Percentiles rank a stretch among this genome's conserved stretches.
These are phyloP conservation scores for Lagopus muta DNA, from an alignment of 2,113 vertebrate species.

Conservation along the genomic window DNA sequence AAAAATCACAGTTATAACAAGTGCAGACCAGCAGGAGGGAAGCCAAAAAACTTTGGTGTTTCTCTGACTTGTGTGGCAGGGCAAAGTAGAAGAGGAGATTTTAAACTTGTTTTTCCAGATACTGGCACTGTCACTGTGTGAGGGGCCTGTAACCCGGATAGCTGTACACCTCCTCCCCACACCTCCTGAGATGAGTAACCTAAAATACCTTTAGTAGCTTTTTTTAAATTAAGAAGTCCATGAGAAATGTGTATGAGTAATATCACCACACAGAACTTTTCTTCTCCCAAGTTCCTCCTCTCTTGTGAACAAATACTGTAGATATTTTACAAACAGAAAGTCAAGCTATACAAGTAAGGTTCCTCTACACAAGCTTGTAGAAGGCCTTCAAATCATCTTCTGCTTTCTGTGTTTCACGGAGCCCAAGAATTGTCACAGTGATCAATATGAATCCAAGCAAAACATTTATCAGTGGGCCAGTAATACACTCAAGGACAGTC, in stretches of 20 bases:
- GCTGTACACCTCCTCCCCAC: not conserved
- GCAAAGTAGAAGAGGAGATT: not conserved
- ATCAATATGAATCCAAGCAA: not conserved
- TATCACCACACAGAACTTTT: not conserved
- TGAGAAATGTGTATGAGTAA: not conserved
- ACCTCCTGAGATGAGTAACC: not conserved
- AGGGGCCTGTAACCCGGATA: not conserved
- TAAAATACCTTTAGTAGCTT: not conserved
- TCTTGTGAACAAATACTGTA: not conserved
- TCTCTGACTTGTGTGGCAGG: not conserved
- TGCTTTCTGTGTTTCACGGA: not conserved
- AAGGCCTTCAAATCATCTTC: not conserved
- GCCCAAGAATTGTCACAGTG: not conserved
- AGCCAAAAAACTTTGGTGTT: not conserved
- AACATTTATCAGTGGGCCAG: not conserved
- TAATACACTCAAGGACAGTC: not conserved
- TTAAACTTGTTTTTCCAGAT: not conserved
- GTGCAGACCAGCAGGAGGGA: not conserved
- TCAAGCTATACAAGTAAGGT: not conserved
- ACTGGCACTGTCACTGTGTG: not conserved
- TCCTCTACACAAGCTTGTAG: not conserved
- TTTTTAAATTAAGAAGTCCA: not conserved
- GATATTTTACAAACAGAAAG: not conserved
- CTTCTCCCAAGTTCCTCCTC: not conserved
- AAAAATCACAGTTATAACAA: not conserved